Conservation (phyloP, 2,797 vertebrate genomes). For the Astyanax mexicanus region DNA sequence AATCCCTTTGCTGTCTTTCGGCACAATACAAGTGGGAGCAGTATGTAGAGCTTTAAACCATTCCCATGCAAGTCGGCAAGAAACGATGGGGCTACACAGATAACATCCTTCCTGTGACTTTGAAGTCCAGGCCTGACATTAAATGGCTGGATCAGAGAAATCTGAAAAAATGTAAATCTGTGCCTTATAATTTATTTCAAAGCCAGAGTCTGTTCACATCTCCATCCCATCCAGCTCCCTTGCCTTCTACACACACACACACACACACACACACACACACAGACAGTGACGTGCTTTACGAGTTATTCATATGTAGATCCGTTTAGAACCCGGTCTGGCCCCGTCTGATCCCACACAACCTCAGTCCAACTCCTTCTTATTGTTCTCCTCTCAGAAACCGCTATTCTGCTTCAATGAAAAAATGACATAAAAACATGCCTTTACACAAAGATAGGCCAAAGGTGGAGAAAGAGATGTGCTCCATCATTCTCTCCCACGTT, state of each 20-base stretch:
- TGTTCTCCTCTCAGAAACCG: not conserved
- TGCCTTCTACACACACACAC: not conserved
- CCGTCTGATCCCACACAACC: not conserved
- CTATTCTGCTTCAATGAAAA: not conserved
- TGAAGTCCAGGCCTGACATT: not conserved
- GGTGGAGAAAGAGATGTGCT: not conserved
- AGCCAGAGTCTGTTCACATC: not conserved
- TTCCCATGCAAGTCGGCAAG: not conserved
- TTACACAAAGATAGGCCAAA: conserved; percentile 14
- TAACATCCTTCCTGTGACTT: not conserved
- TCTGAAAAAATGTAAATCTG: not conserved
- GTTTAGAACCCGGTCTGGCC: not conserved
- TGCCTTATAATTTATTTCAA: not conserved
- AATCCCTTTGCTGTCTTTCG: not conserved
- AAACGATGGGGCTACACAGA: not conserved
- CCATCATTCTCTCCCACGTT: not conserved
- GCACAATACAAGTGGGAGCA: not conserved
- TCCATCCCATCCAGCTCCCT: not conserved
- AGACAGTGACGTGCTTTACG: no score
- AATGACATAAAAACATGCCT: not conserved
- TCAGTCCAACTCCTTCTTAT: not conserved
- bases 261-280: not conserved
- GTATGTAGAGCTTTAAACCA: not conserved
- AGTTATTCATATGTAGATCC: conserved; percentile 11
- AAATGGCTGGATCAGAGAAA: not conserved